Evolutionary conservation across 2,888 invertebrate genomes (phyloP).

Genomic region (Strigamia transsilvanica): DNA sequence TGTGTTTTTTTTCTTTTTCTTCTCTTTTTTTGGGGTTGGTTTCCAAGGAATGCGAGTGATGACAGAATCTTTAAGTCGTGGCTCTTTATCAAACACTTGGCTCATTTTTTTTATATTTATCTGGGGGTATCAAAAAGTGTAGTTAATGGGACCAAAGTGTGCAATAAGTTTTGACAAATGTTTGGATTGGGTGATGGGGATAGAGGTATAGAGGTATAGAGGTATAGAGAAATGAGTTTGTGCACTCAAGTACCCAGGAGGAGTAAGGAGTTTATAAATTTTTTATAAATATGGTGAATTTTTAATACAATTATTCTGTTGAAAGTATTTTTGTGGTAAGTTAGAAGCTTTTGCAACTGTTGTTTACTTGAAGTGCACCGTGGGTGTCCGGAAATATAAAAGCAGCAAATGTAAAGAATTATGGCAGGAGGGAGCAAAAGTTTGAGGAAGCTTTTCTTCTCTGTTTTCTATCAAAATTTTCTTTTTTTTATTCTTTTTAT

Average conservation of each 20-base stretch:
- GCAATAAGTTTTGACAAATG: slow-evolving; percentile 33
- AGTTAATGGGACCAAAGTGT: slow-evolving; percentile 29
- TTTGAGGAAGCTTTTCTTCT: slow-evolving; percentile 47
- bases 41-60: neutral
- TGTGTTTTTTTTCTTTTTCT: slow-evolving; percentile 8
- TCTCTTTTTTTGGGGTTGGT: neutral
- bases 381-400: slow-evolving; percentile 45
- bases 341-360: slow-evolving; percentile 22
- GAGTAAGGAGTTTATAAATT: neutral
- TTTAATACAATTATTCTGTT: slow-evolving; percentile 22
- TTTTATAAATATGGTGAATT: neutral
- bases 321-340: neutral
- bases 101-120: neutral
- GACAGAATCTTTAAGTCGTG: slow-evolving; percentile 16
- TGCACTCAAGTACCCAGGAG: neutral
- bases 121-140: neutral
- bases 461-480: slow-evolving; percentile 34
- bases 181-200: neutral
- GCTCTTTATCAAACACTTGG: slow-evolving; percentile 28
- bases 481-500: neutral
- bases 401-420: slow-evolving; percentile 35
- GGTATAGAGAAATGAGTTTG: neutral
- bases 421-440: slow-evolving; percentile 22
- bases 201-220: no score
- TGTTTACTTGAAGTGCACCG: slow-evolving; percentile 27